Percentiles rank a stretch among this genome's conserved stretches.
These are phyloP conservation scores for Caenorhabditis drosophilae DNA, from an alignment of 2,888 invertebrate species.

Conservation along the genomic window DNA sequence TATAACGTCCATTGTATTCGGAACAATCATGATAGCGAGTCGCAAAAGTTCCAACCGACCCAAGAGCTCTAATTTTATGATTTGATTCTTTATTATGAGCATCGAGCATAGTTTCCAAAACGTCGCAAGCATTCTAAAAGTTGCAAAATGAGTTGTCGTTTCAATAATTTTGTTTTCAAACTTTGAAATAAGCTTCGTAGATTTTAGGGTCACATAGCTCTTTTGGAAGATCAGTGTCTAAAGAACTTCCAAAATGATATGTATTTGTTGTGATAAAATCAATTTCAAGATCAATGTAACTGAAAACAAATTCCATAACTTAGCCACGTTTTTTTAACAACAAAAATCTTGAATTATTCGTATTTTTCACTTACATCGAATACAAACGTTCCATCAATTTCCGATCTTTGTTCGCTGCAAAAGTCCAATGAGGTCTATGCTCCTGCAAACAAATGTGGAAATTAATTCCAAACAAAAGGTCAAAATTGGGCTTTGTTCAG, in stretches of 20 bases:
- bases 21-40: conserved; percentile 20
- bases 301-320: conserved; percentile 2
- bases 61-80: conserved; percentile 2
- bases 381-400: conserved; percentile 20
- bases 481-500: too few relatives aligned
- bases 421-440: conserved; percentile 26
- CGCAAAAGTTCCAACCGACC: conserved; percentile 22
- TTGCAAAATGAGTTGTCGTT: not conserved
- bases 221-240: conserved; percentile 3
- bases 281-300: conserved; percentile 7
- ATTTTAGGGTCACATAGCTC: not conserved
- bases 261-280: conserved; percentile 29
- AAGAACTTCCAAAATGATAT: conserved; percentile 29
- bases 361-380: conserved; percentile 10
- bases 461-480: not conserved
- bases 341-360: too few relatives aligned
- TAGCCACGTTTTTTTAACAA: too few relatives aligned
- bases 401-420: conserved; percentile 10
- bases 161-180: not conserved
- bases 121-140: conserved; percentile 12
- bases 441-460: conserved; percentile 3
- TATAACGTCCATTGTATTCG: conserved; percentile 25
- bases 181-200: conserved; percentile 8
- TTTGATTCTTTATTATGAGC: not conserved
- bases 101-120: not conserved